These are phyloP conservation scores for Tapirus indicus DNA, from an alignment of 2,797 vertebrate genomes.

Conservation along the genomic window DNA sequence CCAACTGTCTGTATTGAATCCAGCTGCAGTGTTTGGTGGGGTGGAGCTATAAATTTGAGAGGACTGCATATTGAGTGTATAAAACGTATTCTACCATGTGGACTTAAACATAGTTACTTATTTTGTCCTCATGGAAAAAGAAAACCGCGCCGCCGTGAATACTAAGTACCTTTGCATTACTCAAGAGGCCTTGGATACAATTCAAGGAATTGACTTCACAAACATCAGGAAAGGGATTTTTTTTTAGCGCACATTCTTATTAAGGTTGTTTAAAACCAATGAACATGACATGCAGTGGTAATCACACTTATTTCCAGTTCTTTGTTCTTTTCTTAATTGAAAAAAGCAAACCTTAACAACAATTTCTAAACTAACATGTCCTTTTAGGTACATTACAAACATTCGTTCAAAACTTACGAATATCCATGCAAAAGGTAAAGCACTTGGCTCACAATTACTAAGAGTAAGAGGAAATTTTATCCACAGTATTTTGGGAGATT, in stretches of 20 bases:
- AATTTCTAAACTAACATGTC: not conserved
- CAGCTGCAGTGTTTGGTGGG: not conserved
- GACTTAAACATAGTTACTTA: not conserved
- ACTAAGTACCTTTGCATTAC: not conserved
- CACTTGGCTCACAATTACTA: not conserved
- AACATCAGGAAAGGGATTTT: not conserved
- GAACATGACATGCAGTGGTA: not conserved
- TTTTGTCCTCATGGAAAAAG: not conserved
- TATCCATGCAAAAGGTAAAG: not conserved
- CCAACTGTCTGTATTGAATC: not conserved
- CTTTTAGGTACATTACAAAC: not conserved
- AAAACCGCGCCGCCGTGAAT: not conserved
- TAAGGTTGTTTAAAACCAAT: conserved; percentile 46
- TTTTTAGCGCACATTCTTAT: conserved; percentile 31
- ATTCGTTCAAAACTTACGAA: not conserved
- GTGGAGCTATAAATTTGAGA: not conserved
- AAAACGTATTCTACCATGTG: not conserved
- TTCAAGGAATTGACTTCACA: not conserved
- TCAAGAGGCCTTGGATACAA: not conserved
- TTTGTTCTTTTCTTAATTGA: conserved; percentile 53
- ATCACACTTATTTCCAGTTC: conserved; percentile 51
- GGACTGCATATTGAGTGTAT: rapidly evolving
- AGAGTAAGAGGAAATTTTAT: not conserved
- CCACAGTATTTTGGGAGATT: not conserved
- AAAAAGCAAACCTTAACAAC: not conserved